phyloP scores from a whole-genome alignment of 2,888 invertebrate genomes.

The Ctena decussata region DNA sequence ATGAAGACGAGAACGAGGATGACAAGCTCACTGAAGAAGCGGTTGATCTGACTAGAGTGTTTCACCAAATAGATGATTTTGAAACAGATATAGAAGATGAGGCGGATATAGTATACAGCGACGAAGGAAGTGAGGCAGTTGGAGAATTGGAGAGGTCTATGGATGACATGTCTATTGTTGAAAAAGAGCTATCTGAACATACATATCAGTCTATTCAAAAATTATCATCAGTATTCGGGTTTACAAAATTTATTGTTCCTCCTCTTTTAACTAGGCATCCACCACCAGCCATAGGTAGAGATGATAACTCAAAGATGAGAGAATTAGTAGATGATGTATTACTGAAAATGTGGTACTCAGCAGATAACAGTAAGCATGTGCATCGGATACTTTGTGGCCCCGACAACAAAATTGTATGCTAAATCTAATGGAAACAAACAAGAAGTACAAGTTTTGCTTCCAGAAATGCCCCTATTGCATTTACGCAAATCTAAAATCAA shows the following conservation, averaged over 20 bases:
- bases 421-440: background rate
- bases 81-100: background rate
- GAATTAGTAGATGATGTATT: constrained; percentile 52
- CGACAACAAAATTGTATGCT: constrained; percentile 49
- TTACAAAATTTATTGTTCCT: background rate
- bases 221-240: background rate
- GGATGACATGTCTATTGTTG: background rate
- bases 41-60: background rate
- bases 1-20: background rate
- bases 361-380: background rate
- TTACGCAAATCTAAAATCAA: constrained; percentile 51
- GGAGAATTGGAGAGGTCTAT: background rate
- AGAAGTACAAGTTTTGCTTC: constrained; percentile 39
- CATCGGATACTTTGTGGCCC: constrained; percentile 41
- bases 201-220: background rate
- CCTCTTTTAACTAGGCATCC: constrained; percentile 39
- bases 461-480: constrained; percentile 43
- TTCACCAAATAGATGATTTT: background rate
- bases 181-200: background rate
- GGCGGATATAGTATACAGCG: background rate
- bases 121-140: background rate
- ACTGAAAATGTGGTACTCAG: constrained; percentile 32
- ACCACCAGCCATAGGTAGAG: constrained; percentile 59
- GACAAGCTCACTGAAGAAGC: background rate
- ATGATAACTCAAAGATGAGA: constrained; percentile 48